A percentile compares a stretch with the other conserved stretches of the same genome.
These are phyloP conservation scores for Hemicordylus capensis DNA, from an alignment of 2,113 vertebrate species.

Conservation along the genomic window DNA sequence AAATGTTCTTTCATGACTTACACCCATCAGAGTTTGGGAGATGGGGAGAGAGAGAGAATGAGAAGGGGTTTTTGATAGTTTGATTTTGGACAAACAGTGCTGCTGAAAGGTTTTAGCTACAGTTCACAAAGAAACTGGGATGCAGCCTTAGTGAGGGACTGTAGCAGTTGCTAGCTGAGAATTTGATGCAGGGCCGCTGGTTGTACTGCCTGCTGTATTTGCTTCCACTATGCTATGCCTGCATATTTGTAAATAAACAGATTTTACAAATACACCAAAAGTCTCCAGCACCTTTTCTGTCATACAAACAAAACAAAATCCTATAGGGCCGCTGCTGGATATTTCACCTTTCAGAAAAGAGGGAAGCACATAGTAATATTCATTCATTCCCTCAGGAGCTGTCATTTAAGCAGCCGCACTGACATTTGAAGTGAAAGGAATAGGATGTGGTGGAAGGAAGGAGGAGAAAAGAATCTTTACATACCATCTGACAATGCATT, in stretches of 20 bases:
- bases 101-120: not conserved
- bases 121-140: not conserved
- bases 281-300: not conserved
- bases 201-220: not conserved
- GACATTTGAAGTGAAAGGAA: constrained; percentile 30
- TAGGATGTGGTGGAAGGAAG: not conserved
- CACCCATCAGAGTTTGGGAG: not conserved
- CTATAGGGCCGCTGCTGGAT: not conserved
- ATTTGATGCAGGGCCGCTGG: not conserved
- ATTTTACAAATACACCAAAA: not conserved
- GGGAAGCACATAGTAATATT: not conserved
- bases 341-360: not conserved
- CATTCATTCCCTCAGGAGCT: constrained; percentile 37
- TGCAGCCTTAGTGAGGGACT: not conserved
- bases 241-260: not conserved
- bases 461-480: not conserved
- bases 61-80: not conserved
- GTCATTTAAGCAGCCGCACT: constrained; percentile 18
- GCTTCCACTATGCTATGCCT: not conserved
- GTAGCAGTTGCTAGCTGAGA: not conserved
- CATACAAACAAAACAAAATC: not conserved
- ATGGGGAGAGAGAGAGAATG: not conserved
- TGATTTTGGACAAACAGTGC: not conserved
- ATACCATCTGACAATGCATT: constrained; percentile 1
- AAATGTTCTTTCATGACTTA: not conserved